Evolutionary conservation across 2,113 vertebrate species (phyloP), one percentile per base, ranked within the genome.

Genomic region (Lophura nycthemera): DNA sequence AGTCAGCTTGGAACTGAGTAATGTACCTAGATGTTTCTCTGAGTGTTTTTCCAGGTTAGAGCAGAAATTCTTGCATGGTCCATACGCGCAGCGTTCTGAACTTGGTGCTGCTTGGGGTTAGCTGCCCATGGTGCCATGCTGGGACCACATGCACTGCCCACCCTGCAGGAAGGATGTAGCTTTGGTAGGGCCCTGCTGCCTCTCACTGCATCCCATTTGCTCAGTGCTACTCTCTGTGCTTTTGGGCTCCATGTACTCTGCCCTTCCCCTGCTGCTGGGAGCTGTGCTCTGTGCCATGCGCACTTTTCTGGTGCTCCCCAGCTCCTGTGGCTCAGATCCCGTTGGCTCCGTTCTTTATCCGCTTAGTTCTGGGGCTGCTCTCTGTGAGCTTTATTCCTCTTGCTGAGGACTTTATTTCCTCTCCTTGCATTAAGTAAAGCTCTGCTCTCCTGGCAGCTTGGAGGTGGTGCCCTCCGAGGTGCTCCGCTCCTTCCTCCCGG

Each of bases 1-100:
- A 96, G 96, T 92, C 96, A 96, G 93, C 91, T 73, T 5, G 30
- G 45, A 60, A 65, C 93, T 96, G 96, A 96, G 89, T 95, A 96
- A 96, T 89, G 30, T 25, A 1, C 81, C 12, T 32, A 29, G 66
- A 56, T 69, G 76, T 48, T 78, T 90, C 78, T 87, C 73, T 60
- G 21, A n/a, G 86, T 71, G 89, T 17, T 92, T 88, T 86, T 60
- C 85, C 94, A 85, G 94, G 78, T 2, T 91, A 72, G 78, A 91
- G 89, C 93, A 87, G 94, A 34, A 9, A 20, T 83, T 87, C 69
- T 65, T 10, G 0, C 8, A 13, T 43, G 13, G 57, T 66, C 63
- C 72, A 6, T n/a, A 13, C 22, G 43, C 40, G 63, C 73, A 10
- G 87, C 22, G 0, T 27, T 78, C 50, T 78, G 87, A 79, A 47